Evolutionary conservation across 92 coral and sea anemone genomes (phyloP), one percentile per base, ranked within the genome.

Genomic region (Epizoanthus fatuus): DNA sequence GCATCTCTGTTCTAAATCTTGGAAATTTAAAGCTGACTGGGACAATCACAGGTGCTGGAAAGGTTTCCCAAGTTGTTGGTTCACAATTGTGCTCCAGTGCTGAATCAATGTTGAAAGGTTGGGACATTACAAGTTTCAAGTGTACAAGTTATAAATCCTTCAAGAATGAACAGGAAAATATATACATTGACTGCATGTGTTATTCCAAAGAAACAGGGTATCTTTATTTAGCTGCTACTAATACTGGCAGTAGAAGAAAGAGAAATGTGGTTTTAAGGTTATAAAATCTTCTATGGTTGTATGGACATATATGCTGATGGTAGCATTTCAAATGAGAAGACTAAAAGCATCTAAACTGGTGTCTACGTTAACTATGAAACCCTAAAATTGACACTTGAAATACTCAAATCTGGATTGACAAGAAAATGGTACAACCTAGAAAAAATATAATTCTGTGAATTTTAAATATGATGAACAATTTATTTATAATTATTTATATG

Each of bases 11-110:
- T 54, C 70, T 93, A 58, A 97, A 88, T 83, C 94, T 97, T 58
- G 99, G 99, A 7, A 97, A 95, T 72, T 75, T 93, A 8, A 93
- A 84, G 68, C 97, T 93, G 70, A 83, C 83, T 74, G 86, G 73
- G 8, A 72, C 79, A 42, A 6, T 90, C 22, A 67, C 91, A 72
- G 90, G 90, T 74, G 88, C 91, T 2, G 98, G 97, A 10, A 91
- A 81, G 56, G 79, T 88, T 49, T 87, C 98, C 1, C 67, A 78
- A 37, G 20, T 86, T 55, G 64, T 87, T 32, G 92, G 86, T 38
- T 75, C 76, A 45, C 75, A 54, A 39, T 25, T 94, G 44, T 87
- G 88, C 56, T 80, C 91, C 58, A 85, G 72, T 32, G 69, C 84
- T 7, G 98, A 87, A 29, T 54, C 74, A 47, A 64, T 53, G 8